Percentiles rank a stretch among this genome's conserved stretches.
Evolutionary conservation across 2,797 vertebrate genomes (phyloP).

Genomic region (Protosalanx chinensis): DNA sequence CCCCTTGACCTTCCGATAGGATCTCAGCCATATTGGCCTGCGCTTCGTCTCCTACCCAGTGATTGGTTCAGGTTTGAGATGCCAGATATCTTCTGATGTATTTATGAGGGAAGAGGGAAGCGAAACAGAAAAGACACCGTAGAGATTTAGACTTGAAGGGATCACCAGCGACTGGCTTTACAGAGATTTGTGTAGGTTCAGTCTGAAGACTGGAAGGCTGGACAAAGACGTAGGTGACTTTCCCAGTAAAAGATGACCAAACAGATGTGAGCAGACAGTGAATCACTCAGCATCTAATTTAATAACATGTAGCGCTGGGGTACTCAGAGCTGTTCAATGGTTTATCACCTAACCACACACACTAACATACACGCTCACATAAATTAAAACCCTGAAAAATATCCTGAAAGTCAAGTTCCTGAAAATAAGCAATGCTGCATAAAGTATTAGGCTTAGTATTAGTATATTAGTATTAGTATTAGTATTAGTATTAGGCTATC

Average conservation of each 20-base stretch:
- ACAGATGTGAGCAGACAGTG: not conserved
- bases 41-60: not conserved
- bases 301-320: no score
- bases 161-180: not conserved
- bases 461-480: no score
- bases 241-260: not conserved
- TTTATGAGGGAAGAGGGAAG: not conserved
- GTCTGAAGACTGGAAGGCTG: not conserved
- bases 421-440: not conserved
- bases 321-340: no score
- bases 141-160: not conserved
- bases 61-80: constrained; percentile 3
- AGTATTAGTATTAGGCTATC: no score
- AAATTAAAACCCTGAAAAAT: not conserved
- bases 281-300: no score
- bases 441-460: not conserved
- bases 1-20: not conserved
- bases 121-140: not conserved
- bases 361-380: not conserved
- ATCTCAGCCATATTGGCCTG: not conserved
- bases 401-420: not conserved
- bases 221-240: not conserved
- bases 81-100: not conserved
- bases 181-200: not conserved
- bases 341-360: not conserved